Percentiles rank a stretch among this genome's conserved stretches.
Evolutionary conservation across 2,888 invertebrate species (phyloP).

Genomic region (Bimastos eiseni): DNA sequence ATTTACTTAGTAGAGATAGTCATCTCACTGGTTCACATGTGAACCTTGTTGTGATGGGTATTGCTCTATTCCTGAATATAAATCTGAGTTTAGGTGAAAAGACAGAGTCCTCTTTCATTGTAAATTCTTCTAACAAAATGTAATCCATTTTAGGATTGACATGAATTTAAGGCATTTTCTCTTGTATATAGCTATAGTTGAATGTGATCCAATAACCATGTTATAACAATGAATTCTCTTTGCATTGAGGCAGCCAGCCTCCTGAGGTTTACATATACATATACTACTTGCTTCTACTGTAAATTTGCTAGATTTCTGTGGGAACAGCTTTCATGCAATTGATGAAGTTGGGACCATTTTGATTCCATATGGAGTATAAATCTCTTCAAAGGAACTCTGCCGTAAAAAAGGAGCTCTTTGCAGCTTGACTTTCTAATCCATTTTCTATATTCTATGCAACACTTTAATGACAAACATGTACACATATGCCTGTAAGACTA

Average conservation of each 20-base stretch:
- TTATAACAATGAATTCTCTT: not conserved
- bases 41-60: not conserved
- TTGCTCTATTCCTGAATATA: not conserved
- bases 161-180: not conserved
- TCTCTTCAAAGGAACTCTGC: not conserved
- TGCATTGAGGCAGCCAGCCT: not conserved
- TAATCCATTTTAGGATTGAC: not conserved
- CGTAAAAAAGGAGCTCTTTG: not conserved
- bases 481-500: no score
- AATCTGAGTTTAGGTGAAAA: not conserved
- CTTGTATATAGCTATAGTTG: not conserved
- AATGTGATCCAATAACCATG: not conserved
- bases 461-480: no score
- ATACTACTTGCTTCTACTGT: not conserved
- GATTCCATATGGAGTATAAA: not conserved
- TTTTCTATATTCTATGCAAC: not conserved
- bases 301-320: not conserved
- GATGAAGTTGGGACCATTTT: not conserved
- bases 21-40: not conserved
- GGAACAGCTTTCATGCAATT: not conserved
- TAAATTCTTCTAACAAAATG: not conserved
- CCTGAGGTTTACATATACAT: not conserved
- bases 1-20: not conserved
- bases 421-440: not conserved
- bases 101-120: not conserved